Conservation (phyloP, 2,113 vertebrate species). For the Dipodomys merriami region DNA sequence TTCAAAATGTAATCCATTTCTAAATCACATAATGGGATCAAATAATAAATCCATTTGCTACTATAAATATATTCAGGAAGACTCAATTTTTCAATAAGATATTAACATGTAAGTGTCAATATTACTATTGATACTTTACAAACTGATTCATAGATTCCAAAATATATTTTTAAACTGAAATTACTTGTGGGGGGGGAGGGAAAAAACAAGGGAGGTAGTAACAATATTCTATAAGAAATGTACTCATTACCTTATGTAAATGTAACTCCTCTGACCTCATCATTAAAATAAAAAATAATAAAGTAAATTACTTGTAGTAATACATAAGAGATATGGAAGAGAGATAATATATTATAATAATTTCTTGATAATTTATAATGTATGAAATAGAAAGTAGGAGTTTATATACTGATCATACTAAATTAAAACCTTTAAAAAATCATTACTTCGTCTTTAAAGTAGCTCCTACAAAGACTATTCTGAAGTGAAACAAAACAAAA, state of each 20-base stretch:
- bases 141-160: background rate
- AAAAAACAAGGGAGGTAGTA: no score
- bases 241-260: no score
- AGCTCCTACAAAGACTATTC: background rate
- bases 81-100: background rate
- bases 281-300: background rate
- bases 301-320: no score
- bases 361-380: background rate
- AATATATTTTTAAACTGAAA: background rate
- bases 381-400: background rate
- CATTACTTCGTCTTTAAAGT: background rate
- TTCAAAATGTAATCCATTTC: background rate
- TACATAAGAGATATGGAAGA: no score
- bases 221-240: no score
- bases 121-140: background rate
- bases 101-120: background rate
- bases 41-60: background rate
- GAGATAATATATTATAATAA: background rate
- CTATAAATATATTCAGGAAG: background rate
- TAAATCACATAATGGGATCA: background rate
- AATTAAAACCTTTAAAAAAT: background rate
- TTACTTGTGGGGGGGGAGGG: background rate
- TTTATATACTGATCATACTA: background rate
- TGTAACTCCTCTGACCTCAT: no score
- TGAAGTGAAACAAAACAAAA: background rate